phyloP scores from a whole-genome alignment of 1,140 invertebrate genomes.

The Scaptodrosophila lebanonensis region DNA sequence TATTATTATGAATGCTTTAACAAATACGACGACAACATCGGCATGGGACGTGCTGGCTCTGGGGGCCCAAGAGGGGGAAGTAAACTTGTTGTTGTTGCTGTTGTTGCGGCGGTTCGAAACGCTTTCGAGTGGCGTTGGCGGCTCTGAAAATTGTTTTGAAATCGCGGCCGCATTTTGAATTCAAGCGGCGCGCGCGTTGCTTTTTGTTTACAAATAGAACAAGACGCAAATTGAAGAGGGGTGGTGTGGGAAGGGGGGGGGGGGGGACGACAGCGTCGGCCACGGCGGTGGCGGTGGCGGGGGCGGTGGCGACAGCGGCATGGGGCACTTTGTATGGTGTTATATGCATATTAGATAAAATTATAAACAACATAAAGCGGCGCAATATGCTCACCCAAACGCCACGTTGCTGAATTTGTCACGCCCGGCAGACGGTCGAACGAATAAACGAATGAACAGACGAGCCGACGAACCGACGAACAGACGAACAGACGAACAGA shows the following conservation, averaged over 20 bases:
- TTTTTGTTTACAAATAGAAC: constrained; percentile 61
- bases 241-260: background rate
- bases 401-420: constrained; percentile 48
- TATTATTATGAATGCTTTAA: constrained; percentile 6
- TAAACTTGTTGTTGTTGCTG: no score
- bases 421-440: constrained; percentile 42
- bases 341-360: constrained; percentile 68
- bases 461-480: background rate
- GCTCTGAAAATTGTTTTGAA: constrained; percentile 53
- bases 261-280: background rate
- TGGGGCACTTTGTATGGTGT: constrained; percentile 22
- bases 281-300: background rate
- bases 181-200: constrained; percentile 45
- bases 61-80: no score
- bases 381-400: constrained; percentile 35
- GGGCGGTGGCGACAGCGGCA: constrained; percentile 18
- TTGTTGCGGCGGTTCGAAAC: background rate
- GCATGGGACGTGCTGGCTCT: no score
- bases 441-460: constrained; percentile 6
- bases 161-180: constrained; percentile 47
- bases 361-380: constrained; percentile 68
- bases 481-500: background rate
- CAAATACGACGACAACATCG: background rate
- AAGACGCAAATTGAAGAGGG: background rate
- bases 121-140: background rate